A percentile compares a stretch with the other conserved stretches of the same genome.
Conservation (phyloP, 1,140 invertebrate species). For the Uloborus diversus region DNA sequence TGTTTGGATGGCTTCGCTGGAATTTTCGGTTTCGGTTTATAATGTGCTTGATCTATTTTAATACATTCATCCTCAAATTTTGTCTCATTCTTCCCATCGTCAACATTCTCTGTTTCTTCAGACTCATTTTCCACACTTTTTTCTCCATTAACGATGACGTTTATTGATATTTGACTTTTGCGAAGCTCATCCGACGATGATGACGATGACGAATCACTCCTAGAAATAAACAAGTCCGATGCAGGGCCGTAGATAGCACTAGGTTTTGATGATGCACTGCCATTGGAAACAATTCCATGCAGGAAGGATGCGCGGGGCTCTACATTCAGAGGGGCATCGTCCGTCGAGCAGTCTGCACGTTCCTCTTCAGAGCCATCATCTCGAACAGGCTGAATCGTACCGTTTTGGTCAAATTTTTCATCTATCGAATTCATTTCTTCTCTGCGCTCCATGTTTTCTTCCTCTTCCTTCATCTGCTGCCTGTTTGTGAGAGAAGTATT, state of each 20-base stretch:
- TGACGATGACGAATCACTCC: constrained; percentile 49
- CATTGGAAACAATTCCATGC: constrained; percentile 25
- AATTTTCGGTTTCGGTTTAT: constrained; percentile 31
- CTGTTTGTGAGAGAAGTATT: constrained; percentile 46
- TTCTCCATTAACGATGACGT: constrained; percentile 24
- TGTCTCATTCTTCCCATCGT: background rate
- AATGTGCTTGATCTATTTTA: background rate
- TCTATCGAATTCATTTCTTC: background rate
- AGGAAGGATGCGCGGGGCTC: constrained; percentile 42
- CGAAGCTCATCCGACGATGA: constrained; percentile 24
- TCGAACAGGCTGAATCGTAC: background rate
- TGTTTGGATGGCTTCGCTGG: constrained; percentile 31
- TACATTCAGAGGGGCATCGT: background rate
- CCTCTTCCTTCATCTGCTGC: constrained; percentile 16
- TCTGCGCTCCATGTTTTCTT: background rate
- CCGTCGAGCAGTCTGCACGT: background rate
- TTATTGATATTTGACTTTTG: constrained; percentile 21
- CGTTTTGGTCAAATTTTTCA: background rate
- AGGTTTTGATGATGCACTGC: background rate
- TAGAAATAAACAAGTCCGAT: constrained; percentile 37
- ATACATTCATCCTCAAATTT: background rate
- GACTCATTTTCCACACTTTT: background rate
- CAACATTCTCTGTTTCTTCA: background rate
- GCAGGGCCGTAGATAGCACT: constrained; percentile 42
- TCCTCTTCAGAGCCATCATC: background rate